Evolutionary conservation across 2,888 invertebrate species (phyloP), one percentile per base, ranked within the genome.

Genomic region (Dicyrtomina minuta): DNA sequence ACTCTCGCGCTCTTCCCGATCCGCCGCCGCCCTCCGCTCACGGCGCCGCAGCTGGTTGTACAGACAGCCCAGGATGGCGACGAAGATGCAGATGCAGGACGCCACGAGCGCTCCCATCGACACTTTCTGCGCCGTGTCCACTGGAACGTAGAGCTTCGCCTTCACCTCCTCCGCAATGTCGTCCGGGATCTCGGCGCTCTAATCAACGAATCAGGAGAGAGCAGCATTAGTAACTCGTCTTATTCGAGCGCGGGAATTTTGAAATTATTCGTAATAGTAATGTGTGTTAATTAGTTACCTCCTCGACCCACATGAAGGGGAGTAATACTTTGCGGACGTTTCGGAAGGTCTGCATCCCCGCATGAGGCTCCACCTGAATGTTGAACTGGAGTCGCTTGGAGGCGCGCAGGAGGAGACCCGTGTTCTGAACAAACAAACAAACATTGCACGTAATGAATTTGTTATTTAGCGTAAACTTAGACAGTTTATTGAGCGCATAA

Each of bases 231-330:
- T n/a, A 66, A 22, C 8, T 15, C 10, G 20, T 61, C 33, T 60
- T 60, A n/a, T n/a, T n/a, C 33, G 26, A 4, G n/a, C 12, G 8
- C 8, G 8, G 33, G 8, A 33, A 33, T 33, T 33, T 8, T 33
- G 8, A 5, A 33, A 33, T 33, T 33, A 33, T 33, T 33, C 8
- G 8, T 33, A 33, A n/a, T n/a, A n/a, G n/a, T 33, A 33, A 33
- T 33, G 3, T 33, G 33, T 33, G 33, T 33, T 33, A 8, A 5
- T 3, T 8, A 22, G 79, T 81, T 79, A 89, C 90, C 87, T 93
- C 93, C 82, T 93, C 92, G 1, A 92, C 78, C 93, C 93, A 93
- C 89, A 93, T 91, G 49, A 93, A 88, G 0, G 93, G 93, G 80
- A 92, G 92, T 8, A 91, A 85, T 64, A 91, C 90, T 80, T 88